Evolutionary conservation across 2,797 vertebrate species (phyloP).

Genomic region (Periparus ater): DNA sequence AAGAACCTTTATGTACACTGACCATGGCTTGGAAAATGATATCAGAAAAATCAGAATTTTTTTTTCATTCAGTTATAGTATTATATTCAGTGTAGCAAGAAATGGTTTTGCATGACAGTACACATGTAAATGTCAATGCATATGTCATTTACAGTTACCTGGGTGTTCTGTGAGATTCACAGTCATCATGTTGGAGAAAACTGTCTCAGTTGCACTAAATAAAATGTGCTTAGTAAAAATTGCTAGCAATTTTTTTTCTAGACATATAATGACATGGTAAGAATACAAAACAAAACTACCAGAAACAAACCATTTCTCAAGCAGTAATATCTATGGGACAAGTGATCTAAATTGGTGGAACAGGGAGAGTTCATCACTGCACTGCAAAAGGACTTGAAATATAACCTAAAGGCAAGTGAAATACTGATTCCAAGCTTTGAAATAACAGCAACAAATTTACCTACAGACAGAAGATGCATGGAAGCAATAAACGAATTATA

Average conservation of each 20-base stretch:
- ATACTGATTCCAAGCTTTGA: slow-evolving; percentile 89
- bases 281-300: slow-evolving; percentile 83
- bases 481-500: slow-evolving; percentile 98
- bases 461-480: slow-evolving; percentile 98
- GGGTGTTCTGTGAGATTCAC: slow-evolving; percentile 72
- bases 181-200: slow-evolving; percentile 66
- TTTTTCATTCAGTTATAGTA: slow-evolving; percentile 78
- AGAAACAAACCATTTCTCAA: slow-evolving; percentile 89
- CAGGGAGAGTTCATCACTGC: slow-evolving; percentile 87
- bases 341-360: slow-evolving; percentile 91
- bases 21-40: slow-evolving; percentile 72
- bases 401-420: slow-evolving; percentile 88
- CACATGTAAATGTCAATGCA: slow-evolving; percentile 87
- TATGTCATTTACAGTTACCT: slow-evolving; percentile 79
- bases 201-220: slow-evolving; percentile 75
- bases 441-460: slow-evolving; percentile 98
- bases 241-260: slow-evolving; percentile 77
- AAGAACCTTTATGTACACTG: slow-evolving; percentile 72
- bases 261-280: slow-evolving; percentile 75
- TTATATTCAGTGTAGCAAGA: slow-evolving; percentile 89
- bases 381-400: slow-evolving; percentile 91
- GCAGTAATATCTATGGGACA: slow-evolving; percentile 85
- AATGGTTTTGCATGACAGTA: slow-evolving; percentile 85
- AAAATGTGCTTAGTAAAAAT: slow-evolving; percentile 80
- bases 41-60: slow-evolving; percentile 63